Conservation (phyloP, 1,140 invertebrate species). For the Trichogramma pretiosum region DNA sequence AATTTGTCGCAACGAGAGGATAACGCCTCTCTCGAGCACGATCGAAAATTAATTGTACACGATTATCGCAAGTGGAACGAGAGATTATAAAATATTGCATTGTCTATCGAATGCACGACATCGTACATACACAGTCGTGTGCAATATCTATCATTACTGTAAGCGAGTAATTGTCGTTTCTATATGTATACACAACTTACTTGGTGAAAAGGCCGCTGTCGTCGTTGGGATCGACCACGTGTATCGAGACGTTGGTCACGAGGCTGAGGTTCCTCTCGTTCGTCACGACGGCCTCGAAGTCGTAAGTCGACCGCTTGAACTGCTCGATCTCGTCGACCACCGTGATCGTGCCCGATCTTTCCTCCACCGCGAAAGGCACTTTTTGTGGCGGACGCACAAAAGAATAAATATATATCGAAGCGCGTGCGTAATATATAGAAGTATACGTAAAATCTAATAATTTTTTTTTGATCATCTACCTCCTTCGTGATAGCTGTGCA, state of each 20-base stretch:
- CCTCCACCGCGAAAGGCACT: conserved; percentile 83
- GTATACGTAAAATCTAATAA: not conserved
- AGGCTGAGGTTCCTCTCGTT: conserved; percentile 57
- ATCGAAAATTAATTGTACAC: too few relatives aligned
- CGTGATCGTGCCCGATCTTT: conserved; percentile 77
- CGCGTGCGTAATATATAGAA: not conserved
- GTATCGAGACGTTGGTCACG: conserved; percentile 72
- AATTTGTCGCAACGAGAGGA: too few relatives aligned
- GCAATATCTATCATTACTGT: too few relatives aligned
- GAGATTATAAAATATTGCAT: too few relatives aligned
- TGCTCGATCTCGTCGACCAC: conserved; percentile 67
- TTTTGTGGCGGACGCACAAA: conserved; percentile 14
- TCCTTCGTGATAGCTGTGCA: conserved; percentile 74
- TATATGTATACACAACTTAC: too few relatives aligned
- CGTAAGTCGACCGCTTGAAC: conserved; percentile 59
- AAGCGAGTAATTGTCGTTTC: too few relatives aligned
- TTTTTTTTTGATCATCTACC: conserved; percentile 41
- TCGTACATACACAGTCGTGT: too few relatives aligned
- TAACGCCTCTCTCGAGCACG: too few relatives aligned
- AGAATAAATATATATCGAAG: not conserved
- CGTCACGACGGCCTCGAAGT: conserved; percentile 73
- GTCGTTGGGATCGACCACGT: conserved; percentile 68
- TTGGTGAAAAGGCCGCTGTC: conserved; percentile 58
- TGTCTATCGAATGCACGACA: too few relatives aligned
- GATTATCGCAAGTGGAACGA: too few relatives aligned